Evolutionary conservation across 2,113 vertebrate genomes (phyloP).

Genomic region (Gallinago undulata): DNA sequence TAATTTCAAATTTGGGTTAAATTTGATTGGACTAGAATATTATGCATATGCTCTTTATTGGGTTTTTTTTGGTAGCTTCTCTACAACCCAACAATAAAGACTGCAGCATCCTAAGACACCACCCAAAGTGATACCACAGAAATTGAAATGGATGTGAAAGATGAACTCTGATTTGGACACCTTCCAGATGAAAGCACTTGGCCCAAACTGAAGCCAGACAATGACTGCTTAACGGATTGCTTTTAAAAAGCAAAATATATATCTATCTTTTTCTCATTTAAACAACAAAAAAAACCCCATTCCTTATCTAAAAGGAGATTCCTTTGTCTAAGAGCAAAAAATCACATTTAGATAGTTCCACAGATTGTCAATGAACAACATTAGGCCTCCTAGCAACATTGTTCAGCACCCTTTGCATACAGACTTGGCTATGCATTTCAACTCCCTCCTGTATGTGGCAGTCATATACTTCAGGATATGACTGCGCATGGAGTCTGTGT

Average conservation of each 20-base stretch:
- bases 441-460: not conserved
- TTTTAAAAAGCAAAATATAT: constrained; percentile 11
- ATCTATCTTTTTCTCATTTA: not conserved
- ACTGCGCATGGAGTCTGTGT: not conserved
- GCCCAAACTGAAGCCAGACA: not conserved
- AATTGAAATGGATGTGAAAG: not conserved
- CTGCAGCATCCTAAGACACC: not conserved
- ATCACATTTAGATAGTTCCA: not conserved
- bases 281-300: not conserved
- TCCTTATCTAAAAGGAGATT: not conserved
- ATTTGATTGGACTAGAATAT: not conserved
- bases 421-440: not conserved
- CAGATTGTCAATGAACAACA: not conserved
- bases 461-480: not conserved
- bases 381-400: not conserved
- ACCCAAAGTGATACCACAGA: not conserved
- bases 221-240: not conserved
- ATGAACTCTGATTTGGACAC: not conserved
- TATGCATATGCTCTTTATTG: not conserved
- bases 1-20: not conserved
- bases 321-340: not conserved
- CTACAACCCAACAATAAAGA: not conserved
- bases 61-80: not conserved
- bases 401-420: not conserved
- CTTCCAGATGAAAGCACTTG: not conserved